A percentile compares a stretch with the other conserved stretches of the same genome.
These are phyloP conservation scores for Xerus inauris DNA, from an alignment of 2,113 vertebrate genomes.

Conservation along the genomic window DNA sequence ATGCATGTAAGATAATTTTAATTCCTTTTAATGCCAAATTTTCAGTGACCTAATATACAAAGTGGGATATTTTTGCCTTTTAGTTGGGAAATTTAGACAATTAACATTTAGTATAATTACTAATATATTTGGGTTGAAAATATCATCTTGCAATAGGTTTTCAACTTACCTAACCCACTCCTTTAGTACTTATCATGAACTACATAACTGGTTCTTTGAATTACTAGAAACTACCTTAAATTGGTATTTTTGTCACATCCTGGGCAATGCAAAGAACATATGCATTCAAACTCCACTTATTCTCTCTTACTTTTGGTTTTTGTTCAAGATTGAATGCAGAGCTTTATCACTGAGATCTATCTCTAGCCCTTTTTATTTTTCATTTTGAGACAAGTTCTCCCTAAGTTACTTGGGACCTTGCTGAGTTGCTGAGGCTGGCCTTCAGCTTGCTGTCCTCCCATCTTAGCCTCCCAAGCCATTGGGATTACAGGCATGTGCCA, in stretches of 20 bases:
- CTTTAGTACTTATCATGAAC: neutral
- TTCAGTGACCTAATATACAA: neutral
- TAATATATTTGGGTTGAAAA: neutral
- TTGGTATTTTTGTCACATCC: neutral
- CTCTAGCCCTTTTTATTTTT: too few relatives aligned
- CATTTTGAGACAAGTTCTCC: too few relatives aligned
- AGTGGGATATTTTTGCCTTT: neutral
- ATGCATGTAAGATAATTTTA: neutral
- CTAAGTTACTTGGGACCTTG: too few relatives aligned
- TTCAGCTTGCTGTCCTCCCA: too few relatives aligned
- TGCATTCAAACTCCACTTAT: neutral
- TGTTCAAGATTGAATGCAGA: too few relatives aligned
- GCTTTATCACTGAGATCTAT: too few relatives aligned
- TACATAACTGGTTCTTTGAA: neutral
- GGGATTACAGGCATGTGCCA: too few relatives aligned
- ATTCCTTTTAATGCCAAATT: neutral
- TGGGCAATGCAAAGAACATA: neutral
- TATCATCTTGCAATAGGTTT: neutral
- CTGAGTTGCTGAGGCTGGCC: too few relatives aligned
- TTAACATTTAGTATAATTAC: constrained; percentile 22
- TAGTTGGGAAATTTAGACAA: neutral
- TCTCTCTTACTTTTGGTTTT: neutral
- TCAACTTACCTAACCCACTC: neutral
- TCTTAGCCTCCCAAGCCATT: too few relatives aligned
- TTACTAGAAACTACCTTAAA: neutral